Percentiles rank a stretch among this genome's conserved stretches.
Conservation (phyloP, 23 tunicate genomes). For the Ciona savignyi region DNA sequence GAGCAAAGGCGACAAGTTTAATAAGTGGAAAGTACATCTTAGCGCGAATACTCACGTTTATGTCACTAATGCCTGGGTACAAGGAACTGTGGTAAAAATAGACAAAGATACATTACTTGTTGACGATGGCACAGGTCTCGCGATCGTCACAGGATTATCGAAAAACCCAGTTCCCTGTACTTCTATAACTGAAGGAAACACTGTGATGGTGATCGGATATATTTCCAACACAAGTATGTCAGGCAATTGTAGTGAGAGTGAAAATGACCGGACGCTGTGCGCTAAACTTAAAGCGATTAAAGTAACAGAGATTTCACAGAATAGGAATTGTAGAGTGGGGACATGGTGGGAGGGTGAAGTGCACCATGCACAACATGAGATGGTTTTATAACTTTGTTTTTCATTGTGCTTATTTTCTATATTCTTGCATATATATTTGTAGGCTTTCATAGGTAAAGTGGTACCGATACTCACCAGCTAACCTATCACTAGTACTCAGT, state of each 20-base stretch:
- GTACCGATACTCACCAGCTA: too few species aligned
- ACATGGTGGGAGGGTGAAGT: constrained; percentile 40
- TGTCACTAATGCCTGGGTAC: constrained; percentile 55
- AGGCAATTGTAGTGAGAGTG: constrained; percentile 23
- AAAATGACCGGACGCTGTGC: neutral
- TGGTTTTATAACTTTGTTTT: too few species aligned
- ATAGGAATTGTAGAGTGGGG: constrained; percentile 23
- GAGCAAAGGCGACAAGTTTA: too few species aligned
- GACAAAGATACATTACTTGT: constrained; percentile 23
- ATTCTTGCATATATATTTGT: too few species aligned
- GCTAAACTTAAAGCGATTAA: constrained; percentile 48
- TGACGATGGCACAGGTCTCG: constrained; percentile 46
- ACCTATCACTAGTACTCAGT: too few species aligned
- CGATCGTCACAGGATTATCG: constrained; percentile 39
- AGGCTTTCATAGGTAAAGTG: too few species aligned
- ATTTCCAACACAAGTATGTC: too few species aligned
- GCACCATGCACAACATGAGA: constrained; percentile 31
- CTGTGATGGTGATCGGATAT: constrained; percentile 43
- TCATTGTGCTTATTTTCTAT: too few species aligned
- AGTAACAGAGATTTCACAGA: too few species aligned
- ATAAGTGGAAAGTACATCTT: too few species aligned
- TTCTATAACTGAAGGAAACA: constrained; percentile 4
- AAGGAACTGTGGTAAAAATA: constrained; percentile 21
- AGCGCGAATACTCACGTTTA: neutral
- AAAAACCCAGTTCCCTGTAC: constrained; percentile 22